Base-by-base conservation (phyloP, 2,888 invertebrate species). In the Morinoia aosen region DNA sequence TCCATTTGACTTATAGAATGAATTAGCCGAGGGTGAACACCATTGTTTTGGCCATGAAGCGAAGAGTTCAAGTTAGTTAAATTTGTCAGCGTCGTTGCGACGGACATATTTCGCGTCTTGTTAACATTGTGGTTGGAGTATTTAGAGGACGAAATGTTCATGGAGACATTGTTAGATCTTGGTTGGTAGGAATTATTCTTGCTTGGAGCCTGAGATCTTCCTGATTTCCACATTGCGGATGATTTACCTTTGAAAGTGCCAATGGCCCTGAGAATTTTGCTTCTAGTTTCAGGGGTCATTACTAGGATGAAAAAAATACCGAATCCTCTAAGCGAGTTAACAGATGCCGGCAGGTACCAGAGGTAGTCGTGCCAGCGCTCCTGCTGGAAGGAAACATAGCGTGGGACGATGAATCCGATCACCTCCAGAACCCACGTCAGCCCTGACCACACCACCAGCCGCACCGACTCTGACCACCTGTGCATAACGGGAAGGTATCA, bases 391-490 rank as follows among this genome's bases (percentile, higher is more conserved):
- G 94, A 95, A 14, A 95, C 88, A 39, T 96, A 96, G n/a, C 91
- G 93, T 4, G 95, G 61, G 64, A 96, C 76, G 48, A 96, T 88
- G 88, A 96, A 96, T 56, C 95, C 95, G 33, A 96, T 40, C 58
- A 96, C 96, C 90, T 96, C 96, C 95, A 96, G 88, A 40, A 96
- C 93, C 96, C 96, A 96, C 14, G 96, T 96, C 39, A 94, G 95
- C 11, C 96, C 96, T 0, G 96, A 96, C 96, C 96, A 96, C n/a
- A 96, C 48, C 88, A 96, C 96, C 95, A 96, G 95, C 40, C 95
- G 96, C 19, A 96, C 64, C 2, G 96, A 96, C 90, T 96, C 96
- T 14, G 94, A 88, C 96, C 96, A 96, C 39, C 96, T 96, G 96
- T 96, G 96, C 19, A 91, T n/a, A 40, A 58, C 19, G 61, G 12